phyloP scores from a whole-genome alignment of 1,140 invertebrate species.

The Drosophila varians region DNA sequence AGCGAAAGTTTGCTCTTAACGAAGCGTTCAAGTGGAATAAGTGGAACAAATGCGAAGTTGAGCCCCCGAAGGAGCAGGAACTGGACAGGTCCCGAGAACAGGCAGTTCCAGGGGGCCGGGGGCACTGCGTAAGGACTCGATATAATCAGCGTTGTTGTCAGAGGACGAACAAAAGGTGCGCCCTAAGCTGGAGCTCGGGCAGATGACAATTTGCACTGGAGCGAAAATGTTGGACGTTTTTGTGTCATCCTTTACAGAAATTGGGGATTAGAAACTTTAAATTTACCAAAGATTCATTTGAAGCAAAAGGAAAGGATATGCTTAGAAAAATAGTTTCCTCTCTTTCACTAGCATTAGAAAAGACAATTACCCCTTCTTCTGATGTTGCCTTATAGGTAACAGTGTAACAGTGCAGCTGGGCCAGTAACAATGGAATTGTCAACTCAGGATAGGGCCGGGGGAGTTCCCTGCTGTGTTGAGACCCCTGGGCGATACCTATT shows the following conservation, averaged over 20 bases:
- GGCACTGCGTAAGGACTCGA: conserved; percentile 9
- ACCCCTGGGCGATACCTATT: conserved; percentile 39
- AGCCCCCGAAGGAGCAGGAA: conserved; percentile 11
- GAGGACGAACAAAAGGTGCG: conserved; percentile 39
- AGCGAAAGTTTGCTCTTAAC: conserved; percentile 68
- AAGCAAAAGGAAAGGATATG: too few relatives aligned
- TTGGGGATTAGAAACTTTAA: too few relatives aligned
- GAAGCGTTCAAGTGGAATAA: conserved; percentile 74
- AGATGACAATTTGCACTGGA: not conserved
- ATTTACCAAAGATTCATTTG: not conserved
- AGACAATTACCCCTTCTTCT: too few relatives aligned
- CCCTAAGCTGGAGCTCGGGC: not conserved
- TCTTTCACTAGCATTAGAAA: too few relatives aligned
- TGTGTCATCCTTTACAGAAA: too few relatives aligned
- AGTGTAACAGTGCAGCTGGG: conserved; percentile 6
- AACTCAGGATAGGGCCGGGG: not conserved
- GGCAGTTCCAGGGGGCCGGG: not conserved
- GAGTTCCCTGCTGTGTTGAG: conserved; percentile 10
- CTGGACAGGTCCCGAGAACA: not conserved
- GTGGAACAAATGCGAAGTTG: conserved; percentile 65
- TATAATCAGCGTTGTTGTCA: conserved; percentile 46
- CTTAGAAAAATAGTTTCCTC: too few relatives aligned
- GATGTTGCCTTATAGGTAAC: too few relatives aligned
- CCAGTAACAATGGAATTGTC: conserved; percentile 21
- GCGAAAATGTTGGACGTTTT: not conserved